Conservation (phyloP, 37 sponge, comb jelly and placozoan species). For the Aplysina aerophoba region DNA sequence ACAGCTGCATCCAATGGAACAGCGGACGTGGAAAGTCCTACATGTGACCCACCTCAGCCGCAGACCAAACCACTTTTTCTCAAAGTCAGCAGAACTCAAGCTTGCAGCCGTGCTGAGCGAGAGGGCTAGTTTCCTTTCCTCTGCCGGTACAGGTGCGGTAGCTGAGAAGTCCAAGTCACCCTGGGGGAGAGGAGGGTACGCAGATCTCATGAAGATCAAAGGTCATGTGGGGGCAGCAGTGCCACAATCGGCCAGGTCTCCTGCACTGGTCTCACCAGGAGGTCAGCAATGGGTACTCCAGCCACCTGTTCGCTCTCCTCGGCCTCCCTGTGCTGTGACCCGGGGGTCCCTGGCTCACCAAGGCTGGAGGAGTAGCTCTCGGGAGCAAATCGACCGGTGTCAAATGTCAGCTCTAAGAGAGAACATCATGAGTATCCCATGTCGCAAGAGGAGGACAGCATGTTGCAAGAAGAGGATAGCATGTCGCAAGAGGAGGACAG, state of each 20-base stretch:
- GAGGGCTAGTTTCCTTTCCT: conserved; percentile 56
- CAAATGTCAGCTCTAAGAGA: conserved; percentile 49
- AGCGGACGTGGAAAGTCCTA: too few species aligned
- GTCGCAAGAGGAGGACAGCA: neutral
- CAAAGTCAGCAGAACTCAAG: conserved; percentile 82
- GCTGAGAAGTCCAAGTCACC: conserved; percentile 4
- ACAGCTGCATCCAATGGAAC: neutral
- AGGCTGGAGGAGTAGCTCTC: neutral
- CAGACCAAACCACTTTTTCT: conserved; percentile 77
- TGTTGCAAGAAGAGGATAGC: neutral
- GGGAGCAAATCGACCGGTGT: conserved; percentile 20
- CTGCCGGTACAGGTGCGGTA: neutral
- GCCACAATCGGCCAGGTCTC: too few species aligned
- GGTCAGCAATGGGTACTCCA: conserved; percentile 25
- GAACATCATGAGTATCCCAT: too few species aligned
- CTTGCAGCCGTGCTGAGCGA: conserved; percentile 67
- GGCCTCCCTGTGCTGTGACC: neutral
- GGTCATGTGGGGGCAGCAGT: too few species aligned
- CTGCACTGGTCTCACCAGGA: conserved; percentile 43
- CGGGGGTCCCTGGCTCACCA: neutral
- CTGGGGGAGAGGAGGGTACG: neutral
- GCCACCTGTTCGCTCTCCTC: conserved; percentile 9
- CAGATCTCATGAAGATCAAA: too few species aligned
- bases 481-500: too few species aligned
- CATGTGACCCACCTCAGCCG: conserved; percentile 38